Percentiles rank a stretch among this genome's conserved stretches.
phyloP scores from a whole-genome alignment of 2,113 vertebrate genomes.

The Hucho hucho region DNA sequence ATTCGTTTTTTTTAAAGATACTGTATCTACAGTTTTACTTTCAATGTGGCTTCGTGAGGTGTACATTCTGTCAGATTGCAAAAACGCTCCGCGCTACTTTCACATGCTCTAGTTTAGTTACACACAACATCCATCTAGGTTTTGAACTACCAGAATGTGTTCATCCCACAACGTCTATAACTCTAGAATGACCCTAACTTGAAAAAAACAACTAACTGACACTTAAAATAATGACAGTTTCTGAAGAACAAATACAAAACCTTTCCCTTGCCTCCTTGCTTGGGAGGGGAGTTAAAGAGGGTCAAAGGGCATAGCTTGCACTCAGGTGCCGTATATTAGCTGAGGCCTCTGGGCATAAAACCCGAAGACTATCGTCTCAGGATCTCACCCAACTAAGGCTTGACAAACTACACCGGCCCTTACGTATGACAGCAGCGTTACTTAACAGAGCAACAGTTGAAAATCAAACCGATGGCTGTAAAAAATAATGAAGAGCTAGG shows the following conservation, averaged over 20 bases:
- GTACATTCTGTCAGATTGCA: no score
- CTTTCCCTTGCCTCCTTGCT: conserved; percentile 28
- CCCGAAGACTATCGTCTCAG: conserved; percentile 26
- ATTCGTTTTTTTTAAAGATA: no score
- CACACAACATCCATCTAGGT: no score
- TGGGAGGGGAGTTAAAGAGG: conserved; percentile 33
- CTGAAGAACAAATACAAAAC: conserved; percentile 22
- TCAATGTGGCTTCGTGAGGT: no score
- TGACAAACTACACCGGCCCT: conserved; percentile 24
- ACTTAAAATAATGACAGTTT: no score
- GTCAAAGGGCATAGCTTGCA: conserved; percentile 32
- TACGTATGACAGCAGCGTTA: conserved; percentile 27
- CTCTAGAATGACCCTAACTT: no score
- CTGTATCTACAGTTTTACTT: no score
- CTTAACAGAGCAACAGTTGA: conserved; percentile 20
- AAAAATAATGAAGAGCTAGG: conserved; percentile 43
- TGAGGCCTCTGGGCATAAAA: conserved; percentile 30
- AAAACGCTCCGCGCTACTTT: no score
- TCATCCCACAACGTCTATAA: no score
- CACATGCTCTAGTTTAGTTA: no score
- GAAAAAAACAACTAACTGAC: no score
- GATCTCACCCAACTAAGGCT: conserved; percentile 10
- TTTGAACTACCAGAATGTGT: no score
- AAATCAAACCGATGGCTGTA: conserved; percentile 34
- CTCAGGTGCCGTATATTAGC: conserved; percentile 26